Conservation (phyloP, 2,113 vertebrate species). For the Oncorhynchus clarkii region DNA sequence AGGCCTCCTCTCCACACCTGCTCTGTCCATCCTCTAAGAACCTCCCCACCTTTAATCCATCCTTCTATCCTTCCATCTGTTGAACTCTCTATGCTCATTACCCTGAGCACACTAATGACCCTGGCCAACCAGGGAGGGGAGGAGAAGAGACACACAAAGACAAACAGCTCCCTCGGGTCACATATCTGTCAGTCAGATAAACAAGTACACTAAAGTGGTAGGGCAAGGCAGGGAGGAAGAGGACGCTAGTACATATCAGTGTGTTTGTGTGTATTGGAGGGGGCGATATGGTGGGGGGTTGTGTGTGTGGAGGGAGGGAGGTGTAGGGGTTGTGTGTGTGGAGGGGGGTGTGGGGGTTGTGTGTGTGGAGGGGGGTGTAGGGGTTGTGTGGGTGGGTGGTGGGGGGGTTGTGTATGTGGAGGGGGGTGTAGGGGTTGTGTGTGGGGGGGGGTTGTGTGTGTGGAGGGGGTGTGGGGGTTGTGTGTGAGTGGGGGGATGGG, state of each 20-base stretch:
- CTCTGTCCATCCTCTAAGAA: background rate
- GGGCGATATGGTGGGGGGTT: background rate
- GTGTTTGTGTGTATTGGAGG: background rate
- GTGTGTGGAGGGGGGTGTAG: too few species aligned
- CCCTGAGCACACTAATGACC: slow-evolving; percentile 7
- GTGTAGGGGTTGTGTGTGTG: too few species aligned
- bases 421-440: too few species aligned
- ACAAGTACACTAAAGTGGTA: background rate
- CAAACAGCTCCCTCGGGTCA: slow-evolving; percentile 5
- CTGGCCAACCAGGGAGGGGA: background rate
- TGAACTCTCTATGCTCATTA: background rate
- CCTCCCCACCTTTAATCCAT: background rate
- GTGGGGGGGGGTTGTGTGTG: too few species aligned
- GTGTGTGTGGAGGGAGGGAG: background rate
- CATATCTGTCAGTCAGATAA: slow-evolving; percentile 8
- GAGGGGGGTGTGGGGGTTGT: too few species aligned
- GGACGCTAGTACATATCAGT: background rate
- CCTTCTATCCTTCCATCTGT: background rate
- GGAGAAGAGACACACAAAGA: slow-evolving; percentile 1
- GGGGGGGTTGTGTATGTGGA: too few species aligned
- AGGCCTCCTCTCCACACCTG: background rate
- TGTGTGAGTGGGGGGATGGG: background rate
- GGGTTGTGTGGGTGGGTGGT: too few species aligned
- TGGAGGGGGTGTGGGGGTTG: too few species aligned
- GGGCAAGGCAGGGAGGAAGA: background rate